Evolutionary conservation across 2,797 vertebrate species (phyloP).

Genomic region (Rhinogobio ventralis): DNA sequence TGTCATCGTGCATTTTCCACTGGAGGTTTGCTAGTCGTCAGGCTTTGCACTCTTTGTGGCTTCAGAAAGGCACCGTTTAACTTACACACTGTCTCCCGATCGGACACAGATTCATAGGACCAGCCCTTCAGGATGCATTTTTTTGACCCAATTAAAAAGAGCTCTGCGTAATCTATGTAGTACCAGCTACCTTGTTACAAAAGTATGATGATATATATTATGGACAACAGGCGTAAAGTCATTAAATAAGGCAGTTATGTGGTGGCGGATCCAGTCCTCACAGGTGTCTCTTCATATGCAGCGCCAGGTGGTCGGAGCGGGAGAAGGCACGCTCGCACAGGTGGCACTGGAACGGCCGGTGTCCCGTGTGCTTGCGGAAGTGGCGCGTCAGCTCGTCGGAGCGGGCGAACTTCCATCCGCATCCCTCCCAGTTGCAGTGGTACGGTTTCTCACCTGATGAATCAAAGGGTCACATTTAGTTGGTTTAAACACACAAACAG

Average conservation of each 20-base stretch:
- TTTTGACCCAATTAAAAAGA: conserved; percentile 65
- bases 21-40: conserved; percentile 59
- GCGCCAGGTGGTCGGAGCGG: conserved; percentile 94
- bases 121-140: conserved; percentile 80
- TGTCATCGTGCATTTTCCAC: conserved; percentile 77
- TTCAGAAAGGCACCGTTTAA: conserved; percentile 81
- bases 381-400: conserved; percentile 98
- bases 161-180: conserved; percentile 78
- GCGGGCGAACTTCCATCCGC: conserved; percentile 98
- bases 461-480: conserved; percentile 10
- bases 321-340: conserved; percentile 97
- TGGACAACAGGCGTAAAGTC: conserved; percentile 72
- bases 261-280: conserved; percentile 71
- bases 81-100: conserved; percentile 79
- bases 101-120: conserved; percentile 71
- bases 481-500: neutral
- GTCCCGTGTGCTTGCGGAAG: conserved; percentile 97
- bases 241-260: conserved; percentile 75
- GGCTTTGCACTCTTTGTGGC: conserved; percentile 63
- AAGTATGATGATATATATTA: conserved; percentile 76
- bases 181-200: conserved; percentile 86
- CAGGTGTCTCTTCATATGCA: conserved; percentile 99
- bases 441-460: conserved; percentile 95
- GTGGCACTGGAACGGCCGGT: conserved; percentile 98
- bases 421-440: conserved; percentile 99